Conservation (phyloP, 2,888 invertebrate species). For the Amblyteles armatorius region DNA sequence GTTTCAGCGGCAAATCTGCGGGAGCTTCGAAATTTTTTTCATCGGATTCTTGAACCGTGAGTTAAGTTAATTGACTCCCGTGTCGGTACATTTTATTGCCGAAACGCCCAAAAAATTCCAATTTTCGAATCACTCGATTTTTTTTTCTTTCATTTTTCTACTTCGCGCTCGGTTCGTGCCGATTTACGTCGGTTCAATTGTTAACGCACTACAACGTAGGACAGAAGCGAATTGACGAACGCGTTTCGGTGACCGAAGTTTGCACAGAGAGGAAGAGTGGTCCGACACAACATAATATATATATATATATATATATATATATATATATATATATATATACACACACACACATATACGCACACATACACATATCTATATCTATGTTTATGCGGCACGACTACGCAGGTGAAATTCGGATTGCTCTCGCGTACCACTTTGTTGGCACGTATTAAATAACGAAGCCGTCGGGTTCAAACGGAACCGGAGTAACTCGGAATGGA, state of each 20-base stretch:
- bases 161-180: neutral
- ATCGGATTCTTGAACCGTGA: neutral
- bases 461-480: conserved; percentile 62
- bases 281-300: neutral
- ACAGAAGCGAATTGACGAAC: conserved; percentile 36
- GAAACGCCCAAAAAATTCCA: neutral
- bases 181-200: conserved; percentile 14
- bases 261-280: conserved; percentile 14
- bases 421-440: conserved; percentile 61
- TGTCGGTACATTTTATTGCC: neutral
- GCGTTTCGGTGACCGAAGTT: conserved; percentile 31
- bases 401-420: neutral
- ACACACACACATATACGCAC: too few relatives aligned
- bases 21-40: neutral
- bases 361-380: too few relatives aligned
- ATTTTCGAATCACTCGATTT: conserved; percentile 5
- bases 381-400: too few relatives aligned
- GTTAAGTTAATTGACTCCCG: neutral
- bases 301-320: too few relatives aligned
- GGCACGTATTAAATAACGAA: conserved; percentile 66
- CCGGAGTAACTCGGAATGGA: conserved; percentile 60
- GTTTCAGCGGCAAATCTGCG: too few relatives aligned
- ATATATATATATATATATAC: too few relatives aligned
- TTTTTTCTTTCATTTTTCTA: neutral
- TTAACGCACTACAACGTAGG: conserved; percentile 42